A percentile compares a stretch with the other conserved stretches of the same genome.
Conservation (phyloP, 2,888 invertebrate species). For the Terebella lapidaria region DNA sequence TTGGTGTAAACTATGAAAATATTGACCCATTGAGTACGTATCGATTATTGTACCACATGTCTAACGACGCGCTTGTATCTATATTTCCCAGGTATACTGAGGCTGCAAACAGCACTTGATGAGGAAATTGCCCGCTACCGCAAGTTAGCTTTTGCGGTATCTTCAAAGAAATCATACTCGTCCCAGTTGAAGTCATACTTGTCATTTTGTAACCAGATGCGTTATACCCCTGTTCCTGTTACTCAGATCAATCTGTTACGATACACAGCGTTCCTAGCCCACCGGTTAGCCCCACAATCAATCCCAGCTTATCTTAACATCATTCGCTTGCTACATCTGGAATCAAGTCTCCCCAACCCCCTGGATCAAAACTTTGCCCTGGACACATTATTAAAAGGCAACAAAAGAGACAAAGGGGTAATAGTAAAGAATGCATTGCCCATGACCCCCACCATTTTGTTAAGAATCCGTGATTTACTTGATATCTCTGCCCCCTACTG, state of each 20-base stretch:
- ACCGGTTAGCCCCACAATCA: not conserved
- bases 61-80: not conserved
- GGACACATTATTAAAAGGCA: not conserved
- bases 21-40: not conserved
- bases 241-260: not conserved
- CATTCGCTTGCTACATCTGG: not conserved
- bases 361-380: not conserved
- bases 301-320: not conserved
- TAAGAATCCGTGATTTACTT: not conserved
- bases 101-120: not conserved
- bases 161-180: too few species aligned
- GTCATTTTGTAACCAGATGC: not conserved
- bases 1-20: not conserved
- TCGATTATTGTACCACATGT: not conserved
- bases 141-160: too few species aligned
- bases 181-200: not conserved
- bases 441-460: not conserved
- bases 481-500: not conserved
- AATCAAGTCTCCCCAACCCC: not conserved
- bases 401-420: not conserved
- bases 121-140: too few species aligned
- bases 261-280: not conserved
- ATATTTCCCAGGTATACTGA: not conserved
- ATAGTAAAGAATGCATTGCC: not conserved
- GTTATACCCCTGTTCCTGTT: not conserved